Percentiles rank a stretch among this genome's conserved stretches.
phyloP scores from a whole-genome alignment of 2,113 vertebrate genomes.

The Lutjanus erythropterus region DNA sequence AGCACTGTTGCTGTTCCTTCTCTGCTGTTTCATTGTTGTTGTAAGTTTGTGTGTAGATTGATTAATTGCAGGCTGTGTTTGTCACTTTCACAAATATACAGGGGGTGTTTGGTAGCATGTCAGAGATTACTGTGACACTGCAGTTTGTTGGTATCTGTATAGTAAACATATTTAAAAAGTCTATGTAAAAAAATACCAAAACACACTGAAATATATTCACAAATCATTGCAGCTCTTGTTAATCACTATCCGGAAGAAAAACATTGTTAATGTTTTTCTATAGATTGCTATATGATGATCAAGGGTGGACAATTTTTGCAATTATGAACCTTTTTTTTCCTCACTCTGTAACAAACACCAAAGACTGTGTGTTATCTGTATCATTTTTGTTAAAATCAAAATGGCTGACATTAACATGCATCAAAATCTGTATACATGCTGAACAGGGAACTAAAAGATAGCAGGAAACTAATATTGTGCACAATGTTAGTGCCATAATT shows the following conservation, averaged over 20 bases:
- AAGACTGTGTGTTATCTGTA: not conserved
- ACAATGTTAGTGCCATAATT: not conserved
- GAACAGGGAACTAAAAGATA: not conserved
- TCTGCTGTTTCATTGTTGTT: conserved; percentile 47
- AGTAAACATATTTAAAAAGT: not conserved
- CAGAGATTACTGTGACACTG: conserved; percentile 7
- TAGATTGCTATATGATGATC: not conserved
- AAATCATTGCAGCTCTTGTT: not conserved
- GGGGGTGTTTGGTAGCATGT: not conserved
- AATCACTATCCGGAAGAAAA: not conserved
- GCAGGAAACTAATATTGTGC: not conserved
- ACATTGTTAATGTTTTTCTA: not conserved
- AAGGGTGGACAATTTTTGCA: not conserved
- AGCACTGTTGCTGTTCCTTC: conserved; percentile 47
- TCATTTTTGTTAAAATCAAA: not conserved
- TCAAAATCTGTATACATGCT: not conserved
- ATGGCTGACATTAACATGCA: not conserved
- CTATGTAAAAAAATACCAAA: not conserved
- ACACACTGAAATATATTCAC: not conserved
- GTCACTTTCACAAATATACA: conserved; percentile 5
- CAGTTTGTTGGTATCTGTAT: conserved; percentile 8
- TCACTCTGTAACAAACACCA: not conserved
- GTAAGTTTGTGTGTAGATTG: conserved; percentile 36
- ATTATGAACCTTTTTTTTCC: not conserved
- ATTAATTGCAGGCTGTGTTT: conserved; percentile 40